Base-by-base conservation (phyloP, 1,140 invertebrate species). In the Pentalonia nigronervosa region DNA sequence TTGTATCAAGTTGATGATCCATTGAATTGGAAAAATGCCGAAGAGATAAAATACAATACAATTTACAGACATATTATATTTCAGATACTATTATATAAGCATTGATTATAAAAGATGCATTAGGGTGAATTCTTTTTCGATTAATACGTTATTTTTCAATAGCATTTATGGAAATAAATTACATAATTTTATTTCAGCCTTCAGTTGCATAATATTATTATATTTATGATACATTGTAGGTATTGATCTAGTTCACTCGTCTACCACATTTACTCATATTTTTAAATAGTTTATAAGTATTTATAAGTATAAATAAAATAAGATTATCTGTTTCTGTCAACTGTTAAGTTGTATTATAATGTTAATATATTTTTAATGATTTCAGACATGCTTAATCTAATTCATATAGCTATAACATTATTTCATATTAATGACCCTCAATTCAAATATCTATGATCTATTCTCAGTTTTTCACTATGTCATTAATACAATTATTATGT, bases 361-460 rank as follows among this genome's bases (percentile, higher is more conserved):
- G 83, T 48, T 48, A 48, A 87, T 87, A 87, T 7, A 9, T n/a
- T 87, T 87, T 87, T 34, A 87, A 87, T 11, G 86, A 87, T 87
- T 87, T 48, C 7, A 48, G n/a, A 87, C 45, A 48, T 21, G 3
- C 14, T 87, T 87, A n/a, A 47, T 17, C 81, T 25, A 23, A 45
- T 84, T 84, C 83, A 41, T 25, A 25, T 45, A 84, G 21, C 36
- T n/a, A 14, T 4, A 67, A 60, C 23, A 60, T 60, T 60, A 30
- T 60, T 67, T 76, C n/a, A 34, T 76, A 76, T 20, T n/a, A 76
- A n/a, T 76, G 60, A 76, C 60, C n/a, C 30, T 76, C 60, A 17
- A 76, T 17, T 76, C 60, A 76, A 76, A 76, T 76, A 76, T 14
- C 30, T 67, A 76, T 20, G 60, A n/a, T 76, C 11, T 76, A 76